These are phyloP conservation scores for Catharus fuscescens DNA, from an alignment of 2,113 vertebrate species.

Conservation along the genomic window DNA sequence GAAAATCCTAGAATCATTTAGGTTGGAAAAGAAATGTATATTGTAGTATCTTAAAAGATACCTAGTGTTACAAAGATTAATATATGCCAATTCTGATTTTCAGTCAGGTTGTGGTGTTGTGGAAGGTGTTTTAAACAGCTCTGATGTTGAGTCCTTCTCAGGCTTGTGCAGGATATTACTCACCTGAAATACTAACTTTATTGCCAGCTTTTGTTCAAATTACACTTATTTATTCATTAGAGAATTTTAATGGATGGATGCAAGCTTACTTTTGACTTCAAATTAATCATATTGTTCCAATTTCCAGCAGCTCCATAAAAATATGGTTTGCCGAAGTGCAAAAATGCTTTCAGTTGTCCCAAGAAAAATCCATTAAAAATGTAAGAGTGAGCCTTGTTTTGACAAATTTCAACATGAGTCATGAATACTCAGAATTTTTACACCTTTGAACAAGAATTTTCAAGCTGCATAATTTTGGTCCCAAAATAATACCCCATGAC, in stretches of 20 bases:
- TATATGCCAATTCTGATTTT: neutral
- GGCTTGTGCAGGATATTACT: neutral
- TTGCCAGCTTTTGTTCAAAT: neutral
- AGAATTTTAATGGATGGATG: neutral
- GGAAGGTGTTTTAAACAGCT: neutral
- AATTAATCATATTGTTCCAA: neutral
- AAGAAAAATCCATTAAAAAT: neutral
- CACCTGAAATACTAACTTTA: neutral
- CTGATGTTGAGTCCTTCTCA: neutral
- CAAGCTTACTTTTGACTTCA: neutral
- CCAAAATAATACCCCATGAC: neutral
- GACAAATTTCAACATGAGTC: slow-evolving; percentile 18
- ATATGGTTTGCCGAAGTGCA: neutral
- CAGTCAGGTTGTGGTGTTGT: neutral
- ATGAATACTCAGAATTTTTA: slow-evolving; percentile 1
- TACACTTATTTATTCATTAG: neutral
- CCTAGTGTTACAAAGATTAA: neutral
- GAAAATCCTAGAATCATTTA: neutral
- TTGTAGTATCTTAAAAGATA: neutral
- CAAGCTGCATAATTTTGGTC: slow-evolving; percentile 25
- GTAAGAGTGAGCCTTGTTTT: neutral
- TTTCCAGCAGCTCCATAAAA: neutral
- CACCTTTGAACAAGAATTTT: slow-evolving; percentile 18
- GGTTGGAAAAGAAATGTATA: neutral
- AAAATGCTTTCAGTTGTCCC: neutral